Base-by-base conservation (phyloP, 2,888 invertebrate species). In the Phengaris arion region DNA sequence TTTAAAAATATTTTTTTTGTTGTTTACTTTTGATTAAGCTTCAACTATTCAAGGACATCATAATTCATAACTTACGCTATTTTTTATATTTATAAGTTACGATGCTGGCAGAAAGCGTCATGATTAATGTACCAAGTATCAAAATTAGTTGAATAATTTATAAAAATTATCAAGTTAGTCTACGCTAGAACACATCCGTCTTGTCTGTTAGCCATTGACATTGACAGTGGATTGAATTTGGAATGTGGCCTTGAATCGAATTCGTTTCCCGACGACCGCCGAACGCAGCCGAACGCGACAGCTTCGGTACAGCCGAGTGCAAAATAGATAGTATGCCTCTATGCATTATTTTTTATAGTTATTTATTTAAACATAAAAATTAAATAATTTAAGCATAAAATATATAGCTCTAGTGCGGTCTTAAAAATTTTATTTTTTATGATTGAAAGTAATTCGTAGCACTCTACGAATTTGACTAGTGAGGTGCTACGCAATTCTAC, bases 181-280 rank as follows among this genome's bases (percentile, higher is more conserved):
- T 69, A 69, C 15, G 69, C 76, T 75, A 77, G 85, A 86, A 85
- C 86, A 89, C 86, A 89, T 90, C 87, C 86, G 87, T 91, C 90
- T 83, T 79, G 77, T 77, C 78, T 79, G 81, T 83, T 77, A 82
- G 85, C 85, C 72, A 72, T 72, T 85, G 92, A 92, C 93, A 92
- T 93, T 93, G 93, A 92, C 93, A 93, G 91, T 92, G 86, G 87
- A 89, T 90, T 85, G 86, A 88, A 91, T 86, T 86, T 89, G 91
- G 92, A 90, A 93, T 92, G 91, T 85, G 92, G 86, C 93, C 92
- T 92, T 93, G 93, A 87, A 86, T 85, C 89, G 85, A 87, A 87
- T 90, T 91, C 89, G 89, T 88, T 85, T 82, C 85, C 86, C 85
- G 85, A 81, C 81, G 83, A 82, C 82, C 82, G 83, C 80, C 79